Conservation (phyloP, 2,797 vertebrate genomes). For the Hydrocynus forskahlii region DNA sequence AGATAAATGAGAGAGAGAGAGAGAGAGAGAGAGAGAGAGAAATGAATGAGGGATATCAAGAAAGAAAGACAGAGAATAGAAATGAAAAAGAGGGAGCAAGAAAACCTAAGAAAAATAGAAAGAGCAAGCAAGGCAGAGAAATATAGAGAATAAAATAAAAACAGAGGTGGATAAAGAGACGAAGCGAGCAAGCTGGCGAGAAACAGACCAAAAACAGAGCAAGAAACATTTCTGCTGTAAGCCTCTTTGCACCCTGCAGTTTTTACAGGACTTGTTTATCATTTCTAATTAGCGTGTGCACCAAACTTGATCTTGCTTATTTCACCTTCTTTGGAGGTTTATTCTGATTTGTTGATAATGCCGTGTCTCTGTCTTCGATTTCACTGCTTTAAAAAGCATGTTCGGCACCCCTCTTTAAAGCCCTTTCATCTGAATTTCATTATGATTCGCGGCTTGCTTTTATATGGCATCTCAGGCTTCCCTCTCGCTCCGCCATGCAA, state of each 20-base stretch:
- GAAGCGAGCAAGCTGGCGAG: neutral
- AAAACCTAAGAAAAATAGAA: neutral
- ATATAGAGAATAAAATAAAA: neutral
- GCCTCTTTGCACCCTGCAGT: too few species aligned
- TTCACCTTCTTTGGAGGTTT: neutral
- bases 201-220: too few species aligned
- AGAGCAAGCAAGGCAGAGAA: neutral
- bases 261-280: neutral
- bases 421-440: slow-evolving; percentile 10
- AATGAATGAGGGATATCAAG: neutral
- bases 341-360: neutral
- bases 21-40: neutral
- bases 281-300: neutral
- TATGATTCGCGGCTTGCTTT: slow-evolving; percentile 11
- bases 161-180: neutral
- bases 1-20: neutral
- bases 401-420: neutral
- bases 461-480: slow-evolving; percentile 2
- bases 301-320: neutral
- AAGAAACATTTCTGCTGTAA: too few species aligned
- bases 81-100: neutral
- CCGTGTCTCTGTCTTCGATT: neutral
- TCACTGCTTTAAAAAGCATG: neutral
- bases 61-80: neutral
- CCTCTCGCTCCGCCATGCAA: slow-evolving; percentile 11